Percentiles rank a stretch among this genome's conserved stretches.
These are phyloP conservation scores for Macaca fascicularis DNA, from an alignment of 2,113 vertebrate genomes.

Conservation along the genomic window DNA sequence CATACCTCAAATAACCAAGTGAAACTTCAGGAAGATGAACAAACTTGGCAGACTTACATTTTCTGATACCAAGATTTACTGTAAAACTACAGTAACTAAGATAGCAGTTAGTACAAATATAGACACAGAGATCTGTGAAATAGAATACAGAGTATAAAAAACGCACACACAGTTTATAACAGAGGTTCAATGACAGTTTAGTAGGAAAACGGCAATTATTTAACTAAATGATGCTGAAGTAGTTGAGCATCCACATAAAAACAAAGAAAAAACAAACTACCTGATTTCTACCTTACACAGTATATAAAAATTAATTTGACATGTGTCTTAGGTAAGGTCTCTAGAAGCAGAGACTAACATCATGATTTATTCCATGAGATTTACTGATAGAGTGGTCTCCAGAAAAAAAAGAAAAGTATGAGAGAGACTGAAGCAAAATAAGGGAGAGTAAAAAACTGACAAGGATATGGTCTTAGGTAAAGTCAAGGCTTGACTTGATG, in stretches of 20 bases:
- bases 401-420: not conserved
- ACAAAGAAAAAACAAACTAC: not conserved
- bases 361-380: not conserved
- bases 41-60: not conserved
- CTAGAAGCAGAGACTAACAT: not conserved
- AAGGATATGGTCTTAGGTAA: not conserved
- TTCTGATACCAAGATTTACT: not conserved
- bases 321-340: not conserved
- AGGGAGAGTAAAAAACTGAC: not conserved
- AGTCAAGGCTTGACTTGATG: not conserved
- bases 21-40: not conserved
- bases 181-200: not conserved
- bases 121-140: not conserved
- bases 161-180: not conserved
- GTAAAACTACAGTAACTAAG: not conserved
- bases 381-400: not conserved
- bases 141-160: not conserved
- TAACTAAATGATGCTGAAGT: not conserved
- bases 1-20: not conserved
- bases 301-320: not conserved
- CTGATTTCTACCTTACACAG: not conserved
- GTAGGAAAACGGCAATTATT: not conserved
- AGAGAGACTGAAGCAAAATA: not conserved
- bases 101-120: not conserved
- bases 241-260: not conserved